Percentiles rank a stretch among this genome's conserved stretches.
Evolutionary conservation across 2,888 invertebrate genomes (phyloP).

Genomic region (Resseliella maxima): DNA sequence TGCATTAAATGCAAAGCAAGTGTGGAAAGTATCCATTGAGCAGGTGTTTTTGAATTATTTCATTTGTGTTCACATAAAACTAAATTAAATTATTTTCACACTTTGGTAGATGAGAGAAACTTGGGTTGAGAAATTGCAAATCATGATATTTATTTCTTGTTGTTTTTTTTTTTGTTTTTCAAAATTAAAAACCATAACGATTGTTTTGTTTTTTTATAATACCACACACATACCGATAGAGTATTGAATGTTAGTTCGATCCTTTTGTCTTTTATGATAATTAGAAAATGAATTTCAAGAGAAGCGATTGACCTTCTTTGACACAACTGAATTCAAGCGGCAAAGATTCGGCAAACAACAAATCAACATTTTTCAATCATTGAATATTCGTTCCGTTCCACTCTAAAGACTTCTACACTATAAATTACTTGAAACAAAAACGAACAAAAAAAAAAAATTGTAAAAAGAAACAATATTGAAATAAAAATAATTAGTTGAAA

Average conservation of each 20-base stretch:
- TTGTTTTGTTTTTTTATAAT: slow-evolving; percentile 6
- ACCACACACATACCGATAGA: neutral
- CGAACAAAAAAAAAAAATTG: neutral
- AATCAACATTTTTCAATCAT: slow-evolving; percentile 11
- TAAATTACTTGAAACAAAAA: neutral
- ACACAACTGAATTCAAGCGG: neutral
- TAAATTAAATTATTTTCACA: slow-evolving; percentile 54
- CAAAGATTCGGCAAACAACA: neutral
- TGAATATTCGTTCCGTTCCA: slow-evolving; percentile 25
- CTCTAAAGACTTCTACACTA: neutral
- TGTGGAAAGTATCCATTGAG: neutral
- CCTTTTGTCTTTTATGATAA: slow-evolving; percentile 52
- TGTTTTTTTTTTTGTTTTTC: neutral
- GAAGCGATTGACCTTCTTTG: slow-evolving; percentile 21
- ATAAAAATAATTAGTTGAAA: neutral
- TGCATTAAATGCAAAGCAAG: neutral
- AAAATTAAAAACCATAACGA: slow-evolving; percentile 17
- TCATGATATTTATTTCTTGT: too few species aligned
- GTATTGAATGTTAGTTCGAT: too few species aligned
- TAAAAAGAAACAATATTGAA: neutral
- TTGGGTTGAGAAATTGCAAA: neutral
- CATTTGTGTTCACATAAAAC: neutral
- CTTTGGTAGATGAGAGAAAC: neutral
- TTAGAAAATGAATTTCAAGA: slow-evolving; percentile 10
- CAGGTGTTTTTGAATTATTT: neutral